phyloP scores from a whole-genome alignment of 2,888 invertebrate species.

The Encarsia formosa region DNA sequence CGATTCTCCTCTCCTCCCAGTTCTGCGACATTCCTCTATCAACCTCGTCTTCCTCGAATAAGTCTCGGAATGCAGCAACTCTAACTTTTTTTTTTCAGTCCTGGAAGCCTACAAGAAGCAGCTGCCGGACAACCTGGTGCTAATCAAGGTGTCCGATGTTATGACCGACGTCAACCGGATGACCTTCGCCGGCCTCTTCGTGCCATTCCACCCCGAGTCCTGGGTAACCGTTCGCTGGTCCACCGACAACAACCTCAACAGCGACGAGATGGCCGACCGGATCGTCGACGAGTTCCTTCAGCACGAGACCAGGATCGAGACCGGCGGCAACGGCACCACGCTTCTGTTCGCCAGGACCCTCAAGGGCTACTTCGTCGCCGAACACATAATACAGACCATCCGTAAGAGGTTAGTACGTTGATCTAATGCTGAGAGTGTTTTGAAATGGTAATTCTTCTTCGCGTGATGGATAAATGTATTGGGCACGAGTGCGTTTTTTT shows the following conservation, averaged over 20 bases:
- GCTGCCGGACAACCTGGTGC: conserved; percentile 4
- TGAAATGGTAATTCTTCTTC: too few species aligned
- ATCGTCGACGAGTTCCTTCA: background rate
- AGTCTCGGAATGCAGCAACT: too few species aligned
- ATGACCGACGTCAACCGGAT: background rate
- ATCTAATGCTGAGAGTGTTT: too few species aligned
- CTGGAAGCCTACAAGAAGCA: conserved; percentile 3
- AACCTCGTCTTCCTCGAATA: too few species aligned
- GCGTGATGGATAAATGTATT: too few species aligned
- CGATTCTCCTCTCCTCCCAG: too few species aligned
- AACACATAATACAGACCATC: background rate
- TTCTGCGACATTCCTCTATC: too few species aligned
- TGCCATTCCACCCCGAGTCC: background rate
- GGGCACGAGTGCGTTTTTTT: too few species aligned
- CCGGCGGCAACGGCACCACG: background rate
- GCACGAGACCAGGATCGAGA: background rate
- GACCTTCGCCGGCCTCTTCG: background rate
- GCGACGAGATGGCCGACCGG: background rate
- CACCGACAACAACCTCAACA: background rate
- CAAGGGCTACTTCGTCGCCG: conserved; percentile 7
- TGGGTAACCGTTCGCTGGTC: conserved; percentile 1
- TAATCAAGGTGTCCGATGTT: conserved; percentile 5
- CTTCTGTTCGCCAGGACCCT: conserved; percentile 2
- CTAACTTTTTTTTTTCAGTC: too few species aligned
- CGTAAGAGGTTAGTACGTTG: background rate